Conservation (phyloP, 2,113 vertebrate species). For the Amphiprion ocellaris region DNA sequence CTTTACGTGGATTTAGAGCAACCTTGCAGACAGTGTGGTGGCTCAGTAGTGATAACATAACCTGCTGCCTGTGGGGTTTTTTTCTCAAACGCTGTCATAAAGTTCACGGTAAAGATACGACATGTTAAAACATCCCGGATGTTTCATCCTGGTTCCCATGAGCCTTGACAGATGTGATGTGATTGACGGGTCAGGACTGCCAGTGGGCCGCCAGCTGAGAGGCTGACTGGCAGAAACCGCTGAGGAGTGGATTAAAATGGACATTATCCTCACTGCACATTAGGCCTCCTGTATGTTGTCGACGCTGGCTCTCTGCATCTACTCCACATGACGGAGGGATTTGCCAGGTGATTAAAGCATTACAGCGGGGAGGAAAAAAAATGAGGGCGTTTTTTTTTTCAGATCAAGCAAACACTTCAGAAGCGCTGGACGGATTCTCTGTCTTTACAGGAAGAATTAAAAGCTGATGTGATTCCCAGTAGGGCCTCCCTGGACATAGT, state of each 20-base stretch:
- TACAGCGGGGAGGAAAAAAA: neutral
- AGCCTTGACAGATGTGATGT: constrained; percentile 30
- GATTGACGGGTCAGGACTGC: constrained; percentile 43
- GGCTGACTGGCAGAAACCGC: constrained; percentile 37
- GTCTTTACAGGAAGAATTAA: constrained; percentile 18
- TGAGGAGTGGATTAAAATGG: constrained; percentile 56
- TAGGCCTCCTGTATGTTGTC: constrained; percentile 12
- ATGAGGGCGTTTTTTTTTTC: neutral
- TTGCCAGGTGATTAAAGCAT: constrained; percentile 47
- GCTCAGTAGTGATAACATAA: constrained; percentile 18
- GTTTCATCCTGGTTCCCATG: constrained; percentile 1
- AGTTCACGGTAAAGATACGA: constrained; percentile 28
- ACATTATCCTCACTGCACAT: constrained; percentile 34
- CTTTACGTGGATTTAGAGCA: constrained; percentile 51
- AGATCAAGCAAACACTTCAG: neutral
- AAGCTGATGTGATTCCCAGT: neutral
- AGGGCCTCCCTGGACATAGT: neutral
- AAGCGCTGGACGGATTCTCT: neutral
- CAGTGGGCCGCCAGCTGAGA: constrained; percentile 2
- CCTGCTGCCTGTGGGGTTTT: constrained; percentile 7
- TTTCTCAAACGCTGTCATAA: neutral
- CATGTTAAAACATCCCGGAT: neutral
- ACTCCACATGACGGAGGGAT: constrained; percentile 21
- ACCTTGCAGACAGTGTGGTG: constrained; percentile 11
- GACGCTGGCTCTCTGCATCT: constrained; percentile 11